These are phyloP conservation scores for Nebria salina DNA, from an alignment of 2,888 invertebrate species.

Conservation along the genomic window DNA sequence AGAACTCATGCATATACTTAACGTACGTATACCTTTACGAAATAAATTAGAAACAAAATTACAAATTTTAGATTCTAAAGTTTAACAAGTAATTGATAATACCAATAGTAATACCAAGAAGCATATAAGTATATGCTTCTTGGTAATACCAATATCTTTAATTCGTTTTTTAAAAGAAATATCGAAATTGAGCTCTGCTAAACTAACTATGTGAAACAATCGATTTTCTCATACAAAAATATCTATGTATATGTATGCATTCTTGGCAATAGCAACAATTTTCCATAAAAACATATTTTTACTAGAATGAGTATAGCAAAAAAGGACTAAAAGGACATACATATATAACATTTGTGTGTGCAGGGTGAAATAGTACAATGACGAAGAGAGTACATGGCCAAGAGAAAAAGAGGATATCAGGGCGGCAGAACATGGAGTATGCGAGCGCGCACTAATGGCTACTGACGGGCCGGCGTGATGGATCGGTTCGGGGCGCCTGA, in stretches of 20 bases:
- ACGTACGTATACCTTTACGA: not conserved
- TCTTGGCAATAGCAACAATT: no score
- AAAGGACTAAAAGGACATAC: constrained; percentile 23
- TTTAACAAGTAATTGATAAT: no score
- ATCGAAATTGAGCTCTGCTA: no score
- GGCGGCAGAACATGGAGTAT: constrained; percentile 53
- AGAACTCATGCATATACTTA: not conserved
- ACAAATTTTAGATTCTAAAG: no score
- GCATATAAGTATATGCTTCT: no score
- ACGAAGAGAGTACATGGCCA: not conserved
- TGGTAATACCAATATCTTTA: no score
- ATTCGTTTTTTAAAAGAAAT: no score
- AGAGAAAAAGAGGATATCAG: constrained; percentile 19
- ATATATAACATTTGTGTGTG: not conserved
- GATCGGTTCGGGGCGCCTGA: constrained; percentile 62
- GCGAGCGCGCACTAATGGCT: constrained; percentile 71
- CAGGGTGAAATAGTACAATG: not conserved
- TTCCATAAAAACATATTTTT: constrained; percentile 31
- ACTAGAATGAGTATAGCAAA: constrained; percentile 47
- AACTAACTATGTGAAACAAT: no score
- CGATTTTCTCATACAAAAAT: no score
- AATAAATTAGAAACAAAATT: not conserved
- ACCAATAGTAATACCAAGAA: no score
- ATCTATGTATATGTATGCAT: no score
- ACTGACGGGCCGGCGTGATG: constrained; percentile 72